Evolutionary conservation across 1,140 invertebrate species (phyloP).

Genomic region (Cydia amplana): DNA sequence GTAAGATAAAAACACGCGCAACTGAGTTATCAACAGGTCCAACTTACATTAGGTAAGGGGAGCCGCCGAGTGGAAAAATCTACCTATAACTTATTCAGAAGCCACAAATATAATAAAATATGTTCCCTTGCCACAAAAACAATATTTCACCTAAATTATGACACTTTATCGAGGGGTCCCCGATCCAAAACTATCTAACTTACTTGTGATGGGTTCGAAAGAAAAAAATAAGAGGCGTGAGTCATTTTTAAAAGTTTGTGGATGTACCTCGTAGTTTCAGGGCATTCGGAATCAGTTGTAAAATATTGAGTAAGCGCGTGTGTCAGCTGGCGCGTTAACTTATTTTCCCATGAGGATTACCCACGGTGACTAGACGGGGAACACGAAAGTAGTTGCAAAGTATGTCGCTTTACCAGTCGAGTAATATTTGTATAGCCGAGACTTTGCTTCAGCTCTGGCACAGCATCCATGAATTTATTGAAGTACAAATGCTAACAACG

Average conservation of each 20-base stretch:
- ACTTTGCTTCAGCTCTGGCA: conserved; percentile 9
- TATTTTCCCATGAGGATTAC: conserved; percentile 50
- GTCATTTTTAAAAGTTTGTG: conserved; percentile 61
- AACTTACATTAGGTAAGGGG: conserved; percentile 23
- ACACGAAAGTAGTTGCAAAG: conserved; percentile 28
- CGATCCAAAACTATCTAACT: conserved; percentile 67
- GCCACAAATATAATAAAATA: conserved; percentile 60
- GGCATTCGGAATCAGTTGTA: conserved; percentile 53
- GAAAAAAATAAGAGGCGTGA: conserved; percentile 55
- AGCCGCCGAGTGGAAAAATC: conserved; percentile 36
- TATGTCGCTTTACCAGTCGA: conserved; percentile 21
- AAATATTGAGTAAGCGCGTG: conserved; percentile 49
- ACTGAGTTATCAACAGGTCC: conserved; percentile 38
- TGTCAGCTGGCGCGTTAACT: conserved; percentile 47
- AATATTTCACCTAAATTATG: conserved; percentile 70
- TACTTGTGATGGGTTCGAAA: conserved; percentile 53
- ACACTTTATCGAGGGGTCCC: conserved; percentile 67
- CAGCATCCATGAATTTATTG: conserved; percentile 25
- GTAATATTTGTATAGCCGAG: conserved; percentile 23
- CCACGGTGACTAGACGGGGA: conserved; percentile 33
- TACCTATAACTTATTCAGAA: conserved; percentile 50
- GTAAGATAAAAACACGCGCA: background rate
- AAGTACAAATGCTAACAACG: conserved; percentile 18
- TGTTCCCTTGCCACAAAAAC: conserved; percentile 55
- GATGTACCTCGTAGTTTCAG: conserved; percentile 50